Evolutionary conservation across 2,113 vertebrate genomes (phyloP).

Genomic region (Guaruba guarouba): DNA sequence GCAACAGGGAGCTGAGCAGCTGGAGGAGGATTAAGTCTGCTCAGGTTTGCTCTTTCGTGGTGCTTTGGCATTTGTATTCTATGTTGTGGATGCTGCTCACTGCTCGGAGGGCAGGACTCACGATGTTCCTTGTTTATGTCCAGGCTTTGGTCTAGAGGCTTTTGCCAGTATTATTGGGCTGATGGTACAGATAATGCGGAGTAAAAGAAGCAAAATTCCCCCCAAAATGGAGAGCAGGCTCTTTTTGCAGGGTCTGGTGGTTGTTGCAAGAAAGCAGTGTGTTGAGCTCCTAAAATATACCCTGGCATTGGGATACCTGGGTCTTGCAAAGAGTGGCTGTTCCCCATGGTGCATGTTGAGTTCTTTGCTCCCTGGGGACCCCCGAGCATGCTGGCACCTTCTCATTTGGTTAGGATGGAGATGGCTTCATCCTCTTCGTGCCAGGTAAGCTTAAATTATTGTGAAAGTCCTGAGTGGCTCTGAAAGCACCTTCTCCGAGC

Average conservation of each 20-base stretch:
- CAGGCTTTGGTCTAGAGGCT: neutral
- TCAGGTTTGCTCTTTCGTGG: neutral
- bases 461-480: neutral
- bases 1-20: neutral
- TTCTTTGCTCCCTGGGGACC: neutral
- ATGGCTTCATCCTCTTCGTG: neutral
- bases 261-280: neutral
- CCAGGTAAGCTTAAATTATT: neutral
- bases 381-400: neutral
- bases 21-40: neutral
- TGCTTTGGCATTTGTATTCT: neutral
- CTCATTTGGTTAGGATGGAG: neutral
- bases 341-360: neutral
- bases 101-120: neutral
- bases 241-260: neutral
- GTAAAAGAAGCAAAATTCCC: neutral
- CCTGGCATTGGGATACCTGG: neutral
- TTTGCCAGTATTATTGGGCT: neutral
- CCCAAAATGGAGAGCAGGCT: neutral
- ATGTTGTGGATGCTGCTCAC: neutral
- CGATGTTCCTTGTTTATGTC: neutral
- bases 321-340: neutral
- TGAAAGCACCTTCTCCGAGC: constrained; percentile 29
- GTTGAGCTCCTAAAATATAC: neutral
- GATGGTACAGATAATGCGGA: neutral